phyloP scores from a whole-genome alignment of 1,140 invertebrate species.

The Spodoptera litura region DNA sequence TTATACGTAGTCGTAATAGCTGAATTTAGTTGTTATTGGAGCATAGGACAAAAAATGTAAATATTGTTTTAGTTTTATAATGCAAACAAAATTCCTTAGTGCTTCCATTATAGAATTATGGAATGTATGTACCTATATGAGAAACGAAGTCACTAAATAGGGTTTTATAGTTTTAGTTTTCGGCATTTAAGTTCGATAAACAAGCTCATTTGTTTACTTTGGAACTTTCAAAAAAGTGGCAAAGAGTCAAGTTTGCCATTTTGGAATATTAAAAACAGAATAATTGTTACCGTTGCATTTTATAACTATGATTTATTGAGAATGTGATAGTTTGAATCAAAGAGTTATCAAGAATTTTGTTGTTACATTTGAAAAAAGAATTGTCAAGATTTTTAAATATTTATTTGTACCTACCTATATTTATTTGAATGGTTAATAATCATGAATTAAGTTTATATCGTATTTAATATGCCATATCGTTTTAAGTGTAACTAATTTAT shows the following conservation, averaged over 20 bases:
- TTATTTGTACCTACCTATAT: background rate
- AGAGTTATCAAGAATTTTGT: constrained; percentile 17
- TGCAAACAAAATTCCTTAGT: constrained; percentile 64
- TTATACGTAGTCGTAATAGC: constrained; percentile 46
- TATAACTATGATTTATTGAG: constrained; percentile 21
- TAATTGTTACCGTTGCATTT: constrained; percentile 40
- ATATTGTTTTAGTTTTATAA: constrained; percentile 57
- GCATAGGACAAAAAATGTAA: constrained; percentile 46
- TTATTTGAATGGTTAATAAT: background rate
- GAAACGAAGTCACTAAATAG: constrained; percentile 29
- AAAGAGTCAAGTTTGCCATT: constrained; percentile 24
- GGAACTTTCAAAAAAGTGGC: constrained; percentile 9
- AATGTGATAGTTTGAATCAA: constrained; percentile 36
- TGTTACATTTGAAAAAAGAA: background rate
- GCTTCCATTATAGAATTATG: constrained; percentile 64
- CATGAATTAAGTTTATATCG: background rate
- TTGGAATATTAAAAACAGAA: background rate
- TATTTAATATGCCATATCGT: constrained; percentile 7
- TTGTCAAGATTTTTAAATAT: background rate
- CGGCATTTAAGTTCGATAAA: constrained; percentile 24
- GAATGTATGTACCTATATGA: constrained; percentile 31
- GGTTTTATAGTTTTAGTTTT: constrained; percentile 11
- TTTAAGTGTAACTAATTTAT: constrained; percentile 21
- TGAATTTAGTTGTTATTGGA: constrained; percentile 45
- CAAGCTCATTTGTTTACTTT: constrained; percentile 5